Evolutionary conservation across 2,113 vertebrate genomes (phyloP), one percentile per base, ranked within the genome.

Genomic region (Dasyprocta punctata): DNA sequence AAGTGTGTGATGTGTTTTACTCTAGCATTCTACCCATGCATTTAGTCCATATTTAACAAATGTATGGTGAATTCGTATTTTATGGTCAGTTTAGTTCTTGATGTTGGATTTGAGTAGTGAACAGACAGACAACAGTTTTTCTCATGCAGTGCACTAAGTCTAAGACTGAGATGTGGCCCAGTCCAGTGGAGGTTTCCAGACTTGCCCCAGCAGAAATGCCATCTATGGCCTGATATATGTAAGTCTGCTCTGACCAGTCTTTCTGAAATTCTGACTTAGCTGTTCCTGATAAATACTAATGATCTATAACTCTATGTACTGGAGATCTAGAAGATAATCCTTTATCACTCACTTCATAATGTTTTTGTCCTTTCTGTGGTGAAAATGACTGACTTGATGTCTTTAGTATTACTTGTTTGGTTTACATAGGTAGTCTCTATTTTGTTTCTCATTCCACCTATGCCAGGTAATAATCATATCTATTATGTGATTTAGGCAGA

Each of bases 331-430:
- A 58, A 47, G 14, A 6, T 47, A 63, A 75, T 56, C 3, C 7
- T 33, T 56, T 47, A 30, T 36, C 5, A 28, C 41, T 41, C 12
- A 54, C 9, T 58, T 26, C 8, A 82, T 22, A 38, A 63, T 60
- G 38, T 22, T 9, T 49, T n/a, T 86, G 8, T n/a, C 28, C 14
- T 81, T 16, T 90, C 38, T 33, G 4, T 11, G n/a, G 0, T 44
- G 11, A 87, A 87, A 63, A 1, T 17, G 89, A 17, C 38, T 47
- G n/a, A 73, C 2, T 8, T 82, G 41, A 52, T 14, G n/a, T 52
- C 3, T 82, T 90, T n/a, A n/a, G 54, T 71, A 93, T 92, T 30
- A 84, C 38, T 16, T 90, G 52, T 56, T 83, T 89, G 17, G 81
- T 12, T 71, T 94, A 78, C 3, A 9, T 3, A 52, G 3, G 22